Evolutionary conservation across 1,140 invertebrate species (phyloP), one percentile per base, ranked within the genome.

Genomic region (Cryptotermes secundus): DNA sequence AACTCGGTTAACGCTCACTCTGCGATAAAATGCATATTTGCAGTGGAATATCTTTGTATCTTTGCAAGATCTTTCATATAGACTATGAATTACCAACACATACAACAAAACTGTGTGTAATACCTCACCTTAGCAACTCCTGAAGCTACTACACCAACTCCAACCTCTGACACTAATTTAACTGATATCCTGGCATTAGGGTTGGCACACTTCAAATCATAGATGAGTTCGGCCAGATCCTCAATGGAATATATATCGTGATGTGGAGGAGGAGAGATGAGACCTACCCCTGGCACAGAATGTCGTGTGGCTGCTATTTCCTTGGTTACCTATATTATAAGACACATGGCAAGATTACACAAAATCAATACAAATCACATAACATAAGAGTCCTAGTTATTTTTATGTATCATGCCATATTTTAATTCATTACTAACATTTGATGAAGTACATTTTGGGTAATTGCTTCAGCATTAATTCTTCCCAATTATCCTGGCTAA

Each of bases 211-310:
- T 99, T 99, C 80, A 99, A 92, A 90, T 99, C 99, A 88, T 99
- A 99, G 88, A 99, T 99, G 59, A 99, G 92, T 91, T 99, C 97
- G 2, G 98, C 97, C 86, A 99, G 91, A 92, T 99, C 99, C 91
- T 99, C 99, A 88, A 99, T 99, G 53, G 97, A 99, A 90, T 99
- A 99, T 89, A 99, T 99, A 89, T 99, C 98, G 90, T 99, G 99
- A 92, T 99, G 99, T 12, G 99, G 99, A 12, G 99, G 98, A 49
- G 99, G 99, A 1, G 98, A 99, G 88, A 99, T 99, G 1, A 99
- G 91, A 82, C 99, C 99, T n/a, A 99, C 99, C 14, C 98, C 98
- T 12, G 98, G 92, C 4, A 99, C 97, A 0, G 98, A 99, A 90
- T 99, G 97, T 82, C 99, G 93, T 2, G 97, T 99, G 85, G 94